A percentile compares a stretch with the other conserved stretches of the same genome.
Conservation (phyloP, 2,888 invertebrate genomes). For the Cremastinae sp. region DNA sequence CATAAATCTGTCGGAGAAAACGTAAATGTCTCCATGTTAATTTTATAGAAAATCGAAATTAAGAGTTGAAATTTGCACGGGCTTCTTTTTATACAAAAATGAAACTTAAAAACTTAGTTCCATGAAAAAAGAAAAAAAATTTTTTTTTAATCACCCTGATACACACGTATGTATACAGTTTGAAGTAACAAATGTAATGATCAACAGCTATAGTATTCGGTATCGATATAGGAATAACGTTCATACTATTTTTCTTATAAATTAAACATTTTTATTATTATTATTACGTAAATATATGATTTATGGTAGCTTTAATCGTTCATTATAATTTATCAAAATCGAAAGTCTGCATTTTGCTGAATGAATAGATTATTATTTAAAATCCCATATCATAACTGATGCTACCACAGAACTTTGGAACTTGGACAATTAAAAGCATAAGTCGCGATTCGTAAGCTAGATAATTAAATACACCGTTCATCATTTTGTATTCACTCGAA, state of each 20-base stretch:
- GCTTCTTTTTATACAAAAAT: too few species aligned
- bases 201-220: constrained; percentile 29
- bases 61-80: too few species aligned
- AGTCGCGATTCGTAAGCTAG: constrained; percentile 10
- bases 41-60: too few species aligned
- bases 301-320: neutral
- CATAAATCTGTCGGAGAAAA: too few species aligned
- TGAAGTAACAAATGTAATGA: constrained; percentile 35
- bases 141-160: too few species aligned
- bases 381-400: neutral
- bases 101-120: too few species aligned
- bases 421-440: constrained; percentile 11
- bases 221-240: constrained; percentile 26
- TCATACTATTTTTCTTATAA: constrained; percentile 18
- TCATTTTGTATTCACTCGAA: constrained; percentile 1
- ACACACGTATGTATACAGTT: constrained; percentile 4
- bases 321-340: constrained; percentile 24
- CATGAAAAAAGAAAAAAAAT: too few species aligned
- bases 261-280: neutral
- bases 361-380: too few species aligned
- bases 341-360: too few species aligned
- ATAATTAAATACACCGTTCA: constrained; percentile 16
- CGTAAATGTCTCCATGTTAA: too few species aligned
- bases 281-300: neutral
- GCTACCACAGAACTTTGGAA: neutral